Evolutionary conservation across 2,797 vertebrate genomes (phyloP).

Genomic region (Adrianichthys oophorus): DNA sequence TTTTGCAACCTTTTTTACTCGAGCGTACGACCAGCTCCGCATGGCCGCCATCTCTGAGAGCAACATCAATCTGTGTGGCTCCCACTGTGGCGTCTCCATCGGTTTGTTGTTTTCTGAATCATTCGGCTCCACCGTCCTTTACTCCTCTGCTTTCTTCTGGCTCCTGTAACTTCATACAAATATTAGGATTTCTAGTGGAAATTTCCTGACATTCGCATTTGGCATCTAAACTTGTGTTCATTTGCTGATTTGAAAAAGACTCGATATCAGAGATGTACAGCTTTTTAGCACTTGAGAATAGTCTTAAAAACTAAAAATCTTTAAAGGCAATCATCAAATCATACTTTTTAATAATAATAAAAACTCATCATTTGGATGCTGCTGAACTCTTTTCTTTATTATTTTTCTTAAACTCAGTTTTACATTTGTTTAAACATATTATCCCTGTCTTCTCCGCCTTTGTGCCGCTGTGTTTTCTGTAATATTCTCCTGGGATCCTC

Average conservation of each 20-base stretch:
- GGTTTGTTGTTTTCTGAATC: slow-evolving; percentile 75
- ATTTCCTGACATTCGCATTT: not conserved
- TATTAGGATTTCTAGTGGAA: not conserved
- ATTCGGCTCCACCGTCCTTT: not conserved
- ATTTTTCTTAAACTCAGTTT: slow-evolving; percentile 2
- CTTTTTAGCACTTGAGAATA: too few species aligned
- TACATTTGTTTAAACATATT: slow-evolving; percentile 26
- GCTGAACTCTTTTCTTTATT: not conserved
- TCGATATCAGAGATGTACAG: too few species aligned
- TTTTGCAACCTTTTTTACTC: slow-evolving; percentile 89
- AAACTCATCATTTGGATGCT: not conserved
- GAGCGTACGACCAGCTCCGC: slow-evolving; percentile 92
- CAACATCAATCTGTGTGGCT: slow-evolving; percentile 94
- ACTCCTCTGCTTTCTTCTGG: not conserved
- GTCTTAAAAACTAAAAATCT: too few species aligned
- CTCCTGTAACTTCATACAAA: not conserved
- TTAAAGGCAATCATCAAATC: too few species aligned
- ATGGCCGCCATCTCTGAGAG: slow-evolving; percentile 97
- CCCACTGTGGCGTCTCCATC: slow-evolving; percentile 92
- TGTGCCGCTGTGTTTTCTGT: slow-evolving; percentile 28
- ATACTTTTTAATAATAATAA: too few species aligned
- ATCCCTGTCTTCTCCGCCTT: slow-evolving; percentile 33
- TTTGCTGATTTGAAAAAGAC: too few species aligned
- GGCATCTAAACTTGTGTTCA: too few species aligned
- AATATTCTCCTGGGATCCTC: slow-evolving; percentile 53